Conservation (phyloP, 2,113 vertebrate genomes). For the Notechis scutatus region DNA sequence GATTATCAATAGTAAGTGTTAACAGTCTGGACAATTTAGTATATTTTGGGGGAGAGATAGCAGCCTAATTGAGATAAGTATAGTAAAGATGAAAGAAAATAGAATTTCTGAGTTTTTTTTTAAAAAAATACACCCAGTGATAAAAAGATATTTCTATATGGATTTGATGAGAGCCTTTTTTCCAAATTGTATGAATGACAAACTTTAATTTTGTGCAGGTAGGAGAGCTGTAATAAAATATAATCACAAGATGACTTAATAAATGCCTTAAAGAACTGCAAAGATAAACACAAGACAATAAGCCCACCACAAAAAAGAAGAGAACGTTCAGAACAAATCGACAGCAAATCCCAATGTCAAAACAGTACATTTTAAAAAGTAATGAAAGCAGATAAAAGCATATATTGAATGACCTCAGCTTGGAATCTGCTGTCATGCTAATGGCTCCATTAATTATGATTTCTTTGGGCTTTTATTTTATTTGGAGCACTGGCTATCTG, state of each 20-base stretch:
- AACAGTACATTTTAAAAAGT: neutral
- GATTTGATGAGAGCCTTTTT: neutral
- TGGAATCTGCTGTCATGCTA: neutral
- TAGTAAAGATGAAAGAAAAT: neutral
- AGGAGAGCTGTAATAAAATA: neutral
- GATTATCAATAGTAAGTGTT: neutral
- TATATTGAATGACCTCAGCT: neutral
- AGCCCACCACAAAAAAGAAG: neutral
- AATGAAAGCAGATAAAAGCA: neutral
- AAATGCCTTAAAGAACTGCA: neutral
- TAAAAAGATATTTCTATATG: neutral
- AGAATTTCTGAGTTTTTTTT: neutral
- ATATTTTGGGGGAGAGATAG: neutral
- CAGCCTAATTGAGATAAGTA: neutral
- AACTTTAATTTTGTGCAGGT: neutral
- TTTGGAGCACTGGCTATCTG: neutral
- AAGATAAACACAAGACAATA: conserved; percentile 7
- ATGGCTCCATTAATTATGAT: conserved; percentile 9
- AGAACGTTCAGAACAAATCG: neutral
- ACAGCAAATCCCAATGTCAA: conserved; percentile 6
- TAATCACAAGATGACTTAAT: neutral
- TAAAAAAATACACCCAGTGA: neutral
- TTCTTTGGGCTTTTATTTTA: conserved; percentile 1
- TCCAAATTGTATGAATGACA: neutral
- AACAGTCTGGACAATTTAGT: neutral